These are phyloP conservation scores for Drosophila hawaiiensis DNA, from an alignment of 2,888 invertebrate genomes.

Conservation along the genomic window DNA sequence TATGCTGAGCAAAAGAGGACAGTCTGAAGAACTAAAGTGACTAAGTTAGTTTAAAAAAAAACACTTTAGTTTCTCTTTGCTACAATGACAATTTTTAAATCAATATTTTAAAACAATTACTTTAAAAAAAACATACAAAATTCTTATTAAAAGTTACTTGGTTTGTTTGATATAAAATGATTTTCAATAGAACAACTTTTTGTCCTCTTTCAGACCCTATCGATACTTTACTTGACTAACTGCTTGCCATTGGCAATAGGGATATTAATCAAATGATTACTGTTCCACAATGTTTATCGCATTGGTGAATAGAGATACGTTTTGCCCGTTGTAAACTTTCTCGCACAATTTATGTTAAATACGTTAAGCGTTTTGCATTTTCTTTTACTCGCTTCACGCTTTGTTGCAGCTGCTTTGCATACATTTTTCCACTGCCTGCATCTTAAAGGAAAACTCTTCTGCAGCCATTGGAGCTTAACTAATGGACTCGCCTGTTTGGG, in stretches of 20 bases:
- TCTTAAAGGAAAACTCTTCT: slow-evolving; percentile 6
- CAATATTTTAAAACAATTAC: neutral
- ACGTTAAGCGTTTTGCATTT: slow-evolving; percentile 44
- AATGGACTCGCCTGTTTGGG: slow-evolving; percentile 3
- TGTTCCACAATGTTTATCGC: slow-evolving; percentile 11
- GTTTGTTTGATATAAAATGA: neutral
- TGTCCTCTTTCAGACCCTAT: neutral
- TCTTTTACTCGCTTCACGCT: slow-evolving; percentile 56
- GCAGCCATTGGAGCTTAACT: slow-evolving; percentile 29
- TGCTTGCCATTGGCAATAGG: slow-evolving; percentile 4
- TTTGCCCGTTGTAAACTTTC: slow-evolving; percentile 3
- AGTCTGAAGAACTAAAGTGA: neutral
- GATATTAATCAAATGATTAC: neutral
- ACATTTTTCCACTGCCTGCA: slow-evolving; percentile 23
- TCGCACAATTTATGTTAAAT: slow-evolving; percentile 48
- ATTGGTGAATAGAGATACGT: neutral
- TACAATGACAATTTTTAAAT: neutral
- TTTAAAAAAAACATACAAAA: neutral
- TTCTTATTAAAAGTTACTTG: neutral
- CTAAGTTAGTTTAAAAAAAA: neutral
- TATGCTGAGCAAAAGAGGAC: neutral
- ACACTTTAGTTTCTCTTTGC: neutral
- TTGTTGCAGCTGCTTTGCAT: slow-evolving; percentile 67
- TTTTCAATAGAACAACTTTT: neutral
- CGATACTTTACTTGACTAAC: neutral